These are phyloP conservation scores for Osmerus eperlanus DNA, from an alignment of 2,113 vertebrate species.

Conservation along the genomic window DNA sequence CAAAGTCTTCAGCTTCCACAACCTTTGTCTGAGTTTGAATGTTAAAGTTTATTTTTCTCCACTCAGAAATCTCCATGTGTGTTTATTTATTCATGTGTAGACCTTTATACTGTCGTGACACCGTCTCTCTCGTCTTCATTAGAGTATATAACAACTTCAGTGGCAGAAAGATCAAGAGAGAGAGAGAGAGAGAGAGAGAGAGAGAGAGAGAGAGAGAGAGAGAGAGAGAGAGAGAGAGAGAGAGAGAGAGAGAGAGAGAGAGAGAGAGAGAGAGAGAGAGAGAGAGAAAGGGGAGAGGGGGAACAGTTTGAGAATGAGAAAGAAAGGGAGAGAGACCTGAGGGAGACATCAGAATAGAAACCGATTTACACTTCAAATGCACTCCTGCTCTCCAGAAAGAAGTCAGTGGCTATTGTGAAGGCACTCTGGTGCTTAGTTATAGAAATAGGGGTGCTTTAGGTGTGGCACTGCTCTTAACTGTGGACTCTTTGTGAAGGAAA, in stretches of 20 bases:
- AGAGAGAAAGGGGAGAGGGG: conserved; percentile 18
- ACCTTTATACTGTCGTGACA: conserved; percentile 29
- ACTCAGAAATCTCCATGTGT: not conserved
- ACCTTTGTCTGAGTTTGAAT: not conserved
- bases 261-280: not conserved
- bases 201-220: not conserved
- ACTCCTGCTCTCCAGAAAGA: not conserved
- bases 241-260: not conserved
- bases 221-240: not conserved
- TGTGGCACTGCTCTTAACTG: too few relatives aligned
- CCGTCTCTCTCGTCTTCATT: conserved; percentile 65
- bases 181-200: not conserved
- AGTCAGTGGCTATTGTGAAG: too few relatives aligned
- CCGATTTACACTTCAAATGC: conserved; percentile 53
- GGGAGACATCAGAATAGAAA: conserved; percentile 18
- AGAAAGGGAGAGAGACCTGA: conserved; percentile 28
- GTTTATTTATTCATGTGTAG: conserved; percentile 42
- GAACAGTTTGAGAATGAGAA: conserved; percentile 16
- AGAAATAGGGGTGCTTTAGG: too few relatives aligned
- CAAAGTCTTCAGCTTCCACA: too few relatives aligned
- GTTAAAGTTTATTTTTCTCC: not conserved
- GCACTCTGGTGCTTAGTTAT: too few relatives aligned
- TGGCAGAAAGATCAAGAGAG: not conserved
- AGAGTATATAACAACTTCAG: conserved; percentile 41
- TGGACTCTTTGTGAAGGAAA: too few relatives aligned